These are phyloP conservation scores for Panurus biarmicus DNA, from an alignment of 2,113 vertebrate genomes.

Conservation along the genomic window DNA sequence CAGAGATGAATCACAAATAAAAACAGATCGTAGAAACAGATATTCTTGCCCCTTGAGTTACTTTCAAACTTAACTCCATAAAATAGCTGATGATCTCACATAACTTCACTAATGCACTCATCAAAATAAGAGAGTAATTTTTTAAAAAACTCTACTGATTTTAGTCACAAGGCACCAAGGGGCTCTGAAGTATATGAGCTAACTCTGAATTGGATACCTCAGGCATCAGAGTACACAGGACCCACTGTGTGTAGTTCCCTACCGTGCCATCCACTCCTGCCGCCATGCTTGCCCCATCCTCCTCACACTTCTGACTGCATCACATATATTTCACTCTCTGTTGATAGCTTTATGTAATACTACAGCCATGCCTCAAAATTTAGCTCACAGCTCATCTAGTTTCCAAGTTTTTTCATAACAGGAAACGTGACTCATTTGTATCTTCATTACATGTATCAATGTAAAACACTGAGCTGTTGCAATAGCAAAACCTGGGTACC, in stretches of 20 bases:
- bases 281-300: background rate
- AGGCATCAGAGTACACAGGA: background rate
- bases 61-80: background rate
- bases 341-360: background rate
- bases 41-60: background rate
- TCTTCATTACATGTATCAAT: background rate
- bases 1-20: background rate
- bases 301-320: background rate
- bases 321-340: background rate
- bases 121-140: background rate
- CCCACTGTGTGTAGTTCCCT: background rate
- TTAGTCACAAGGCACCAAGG: background rate
- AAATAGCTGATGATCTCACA: background rate
- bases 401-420: slow-evolving; percentile 22
- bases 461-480: background rate
- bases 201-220: background rate
- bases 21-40: background rate
- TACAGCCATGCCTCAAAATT: background rate
- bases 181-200: background rate
- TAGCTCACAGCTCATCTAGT: slow-evolving; percentile 11
- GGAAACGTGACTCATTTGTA: slow-evolving; percentile 22
- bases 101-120: background rate
- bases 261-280: background rate
- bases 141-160: background rate
- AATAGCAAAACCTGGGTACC: background rate